These are phyloP conservation scores for Crotalus tigris DNA, from an alignment of 2,113 vertebrate genomes.

Conservation along the genomic window DNA sequence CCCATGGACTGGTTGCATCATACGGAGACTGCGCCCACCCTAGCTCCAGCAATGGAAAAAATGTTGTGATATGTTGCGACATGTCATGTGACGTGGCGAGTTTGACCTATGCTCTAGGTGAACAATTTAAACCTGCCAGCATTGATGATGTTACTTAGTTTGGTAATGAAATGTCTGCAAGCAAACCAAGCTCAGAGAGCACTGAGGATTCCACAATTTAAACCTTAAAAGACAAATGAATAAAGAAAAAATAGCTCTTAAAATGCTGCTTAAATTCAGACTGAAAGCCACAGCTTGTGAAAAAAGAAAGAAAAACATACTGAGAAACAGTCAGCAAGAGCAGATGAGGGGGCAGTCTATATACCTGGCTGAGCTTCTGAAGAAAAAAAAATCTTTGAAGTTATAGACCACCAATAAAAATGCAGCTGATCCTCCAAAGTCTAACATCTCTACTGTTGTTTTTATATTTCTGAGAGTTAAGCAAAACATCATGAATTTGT, in stretches of 20 bases:
- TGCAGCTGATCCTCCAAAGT: conserved; percentile 68
- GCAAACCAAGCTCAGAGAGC: not conserved
- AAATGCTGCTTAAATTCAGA: conserved; percentile 20
- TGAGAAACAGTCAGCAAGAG: conserved; percentile 65
- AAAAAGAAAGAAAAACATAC: conserved; percentile 53
- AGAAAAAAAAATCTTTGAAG: conserved; percentile 73
- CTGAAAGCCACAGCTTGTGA: conserved; percentile 39
- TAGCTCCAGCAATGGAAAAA: no score
- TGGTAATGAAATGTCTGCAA: not conserved
- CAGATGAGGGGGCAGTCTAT: conserved; percentile 46
- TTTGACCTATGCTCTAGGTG: not conserved
- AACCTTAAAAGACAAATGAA: conserved; percentile 32
- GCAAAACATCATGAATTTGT: conserved; percentile 22
- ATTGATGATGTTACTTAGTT: not conserved
- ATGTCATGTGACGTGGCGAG: no score
- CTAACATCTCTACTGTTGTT: conserved; percentile 22
- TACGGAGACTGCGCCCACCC: no score
- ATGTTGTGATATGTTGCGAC: no score
- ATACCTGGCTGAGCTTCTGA: conserved; percentile 67
- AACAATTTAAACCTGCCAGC: conserved; percentile 40
- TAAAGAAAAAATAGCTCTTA: not conserved
- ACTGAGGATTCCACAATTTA: conserved; percentile 24
- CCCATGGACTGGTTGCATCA: no score
- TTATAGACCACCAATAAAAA: conserved; percentile 75
- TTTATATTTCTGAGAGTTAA: conserved; percentile 46